These are phyloP conservation scores for Pangasius macronema DNA, from an alignment of 2,797 vertebrate genomes.

Conservation along the genomic window DNA sequence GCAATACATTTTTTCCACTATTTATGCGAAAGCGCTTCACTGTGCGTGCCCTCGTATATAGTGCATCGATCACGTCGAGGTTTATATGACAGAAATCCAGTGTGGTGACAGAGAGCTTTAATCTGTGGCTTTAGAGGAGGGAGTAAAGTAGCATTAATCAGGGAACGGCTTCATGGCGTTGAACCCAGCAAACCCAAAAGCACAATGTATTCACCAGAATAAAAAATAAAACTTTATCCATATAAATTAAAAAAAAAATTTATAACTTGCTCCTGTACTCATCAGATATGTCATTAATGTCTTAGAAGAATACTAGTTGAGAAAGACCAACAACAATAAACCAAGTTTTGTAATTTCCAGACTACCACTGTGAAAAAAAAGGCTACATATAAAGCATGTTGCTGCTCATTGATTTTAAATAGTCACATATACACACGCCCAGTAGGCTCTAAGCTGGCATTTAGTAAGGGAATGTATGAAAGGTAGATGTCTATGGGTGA, in stretches of 20 bases:
- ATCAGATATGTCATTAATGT: background rate
- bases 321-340: background rate
- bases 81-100: background rate
- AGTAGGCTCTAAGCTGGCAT: constrained; percentile 4
- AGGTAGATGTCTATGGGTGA: background rate
- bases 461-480: background rate
- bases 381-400: background rate
- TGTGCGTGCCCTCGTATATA: background rate
- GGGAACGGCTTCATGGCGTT: background rate
- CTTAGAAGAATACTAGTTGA: background rate
- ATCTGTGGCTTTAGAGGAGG: background rate
- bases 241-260: background rate
- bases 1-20: background rate
- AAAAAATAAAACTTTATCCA: background rate
- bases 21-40: background rate
- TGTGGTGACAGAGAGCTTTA: background rate
- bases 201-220: too few species aligned
- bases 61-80: background rate
- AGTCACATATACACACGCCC: background rate
- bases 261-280: background rate
- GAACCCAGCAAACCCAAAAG: background rate
- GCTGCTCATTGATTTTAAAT: background rate
- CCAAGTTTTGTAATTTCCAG: too few species aligned
- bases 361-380: background rate
- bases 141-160: background rate